Percentiles rank a stretch among this genome's conserved stretches.
phyloP scores from a whole-genome alignment of 2,888 invertebrate genomes.

The Amphipyra berbera region DNA sequence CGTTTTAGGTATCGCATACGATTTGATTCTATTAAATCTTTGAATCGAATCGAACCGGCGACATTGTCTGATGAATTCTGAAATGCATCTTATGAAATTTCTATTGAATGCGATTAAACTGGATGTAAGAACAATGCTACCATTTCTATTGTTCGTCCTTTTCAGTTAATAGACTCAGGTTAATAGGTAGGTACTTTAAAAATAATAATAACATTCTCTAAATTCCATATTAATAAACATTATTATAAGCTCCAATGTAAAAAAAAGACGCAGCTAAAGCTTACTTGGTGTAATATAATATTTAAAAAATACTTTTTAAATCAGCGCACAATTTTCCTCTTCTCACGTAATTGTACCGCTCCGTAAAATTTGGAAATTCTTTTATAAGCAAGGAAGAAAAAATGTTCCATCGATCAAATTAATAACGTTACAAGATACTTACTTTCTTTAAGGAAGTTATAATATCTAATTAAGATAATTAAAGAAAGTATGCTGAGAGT shows the following conservation, averaged over 20 bases:
- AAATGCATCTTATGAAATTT: not conserved
- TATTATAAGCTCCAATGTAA: slow-evolving; percentile 1
- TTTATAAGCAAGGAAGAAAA: slow-evolving; percentile 30
- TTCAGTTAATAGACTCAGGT: too few relatives aligned
- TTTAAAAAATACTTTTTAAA: slow-evolving; percentile 1
- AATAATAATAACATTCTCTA: too few relatives aligned
- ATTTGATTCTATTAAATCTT: slow-evolving; percentile 77
- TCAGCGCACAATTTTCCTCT: slow-evolving; percentile 10
- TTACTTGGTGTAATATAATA: slow-evolving; percentile 8
- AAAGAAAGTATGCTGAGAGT: slow-evolving; percentile 26
- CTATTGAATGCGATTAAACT: too few relatives aligned
- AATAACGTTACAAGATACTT: slow-evolving; percentile 59
- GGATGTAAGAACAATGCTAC: too few relatives aligned
- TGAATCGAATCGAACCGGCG: slow-evolving; percentile 8
- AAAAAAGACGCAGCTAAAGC: slow-evolving; percentile 2
- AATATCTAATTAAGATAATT: slow-evolving; percentile 48
- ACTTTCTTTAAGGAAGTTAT: slow-evolving; percentile 48
- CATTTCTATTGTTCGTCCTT: too few relatives aligned
- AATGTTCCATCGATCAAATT: slow-evolving; percentile 60
- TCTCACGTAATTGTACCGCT: slow-evolving; percentile 7
- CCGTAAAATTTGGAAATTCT: slow-evolving; percentile 25
- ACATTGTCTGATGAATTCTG: not conserved
- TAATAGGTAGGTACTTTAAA: too few relatives aligned
- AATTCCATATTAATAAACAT: not conserved
- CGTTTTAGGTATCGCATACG: slow-evolving; percentile 82